Evolutionary conservation across 2,888 invertebrate species (phyloP), one percentile per base, ranked within the genome.

Genomic region (Idaea dimidiata): DNA sequence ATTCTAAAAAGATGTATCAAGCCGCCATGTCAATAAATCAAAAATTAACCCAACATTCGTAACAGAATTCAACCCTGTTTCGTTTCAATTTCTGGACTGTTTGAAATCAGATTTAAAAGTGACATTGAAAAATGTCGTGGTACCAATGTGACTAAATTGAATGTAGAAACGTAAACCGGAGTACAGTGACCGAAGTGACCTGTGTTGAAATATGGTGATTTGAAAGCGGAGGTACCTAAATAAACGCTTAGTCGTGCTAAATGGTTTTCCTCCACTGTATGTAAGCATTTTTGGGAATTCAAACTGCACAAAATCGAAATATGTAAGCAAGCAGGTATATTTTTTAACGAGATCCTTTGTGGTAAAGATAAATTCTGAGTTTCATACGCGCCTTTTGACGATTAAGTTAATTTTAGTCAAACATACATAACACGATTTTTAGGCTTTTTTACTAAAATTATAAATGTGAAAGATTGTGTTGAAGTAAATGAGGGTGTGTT

Each of bases 61-160:
- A 8, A 43, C 10, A 43, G 43, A 43, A 43, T 10, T 43, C 10
- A 43, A 7, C 43, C 43, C 14, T 56, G 56, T 56, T 56, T 56
- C 17, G 18, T 56, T 56, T 56, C 56, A 56, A 56, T 56, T 56
- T 17, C 14, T 56, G 18, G 17, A 56, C 56, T 16, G 18, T 7
- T 54, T 8, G 56, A 61, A 71, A 68, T 66, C 66, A 32, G 64
- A 71, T 72, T 69, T 68, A 61, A 65, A 69, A 65, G 56, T 67
- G 72, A 72, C 74, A 67, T 65, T 74, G 74, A 74, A 65, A 72
- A 72, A 74, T 71, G 71, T 61, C 57, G 62, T 55, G 16, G 57
- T 33, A 59, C 59, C 62, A 65, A 70, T 63, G 66, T 67, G 69
- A 67, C 59, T 66, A 59, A 74, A 74, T 73, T 68, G 72, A 72